phyloP scores from a whole-genome alignment of 2,888 invertebrate genomes.

The Campoletis raptor region DNA sequence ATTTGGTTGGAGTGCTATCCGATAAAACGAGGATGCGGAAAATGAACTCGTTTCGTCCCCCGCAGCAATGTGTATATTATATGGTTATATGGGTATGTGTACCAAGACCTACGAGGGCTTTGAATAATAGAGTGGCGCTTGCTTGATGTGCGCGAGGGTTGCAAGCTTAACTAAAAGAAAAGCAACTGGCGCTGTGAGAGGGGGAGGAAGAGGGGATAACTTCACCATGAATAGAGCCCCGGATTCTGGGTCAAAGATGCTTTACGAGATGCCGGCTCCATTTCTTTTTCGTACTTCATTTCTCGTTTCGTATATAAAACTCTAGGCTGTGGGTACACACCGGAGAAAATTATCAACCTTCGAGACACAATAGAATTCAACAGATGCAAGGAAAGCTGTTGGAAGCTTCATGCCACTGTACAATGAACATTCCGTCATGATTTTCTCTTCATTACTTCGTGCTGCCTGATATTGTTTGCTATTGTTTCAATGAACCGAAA shows the following conservation, averaged over 20 bases:
- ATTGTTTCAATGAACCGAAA: conserved; percentile 33
- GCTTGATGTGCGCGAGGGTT: conserved; percentile 52
- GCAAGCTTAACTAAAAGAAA: conserved; percentile 26
- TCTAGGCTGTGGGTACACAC: conserved; percentile 10
- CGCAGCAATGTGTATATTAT: conserved; percentile 27
- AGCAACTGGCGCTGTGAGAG: neutral
- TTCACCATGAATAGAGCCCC: conserved; percentile 63
- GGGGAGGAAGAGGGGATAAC: conserved; percentile 24
- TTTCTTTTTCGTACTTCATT: conserved; percentile 40
- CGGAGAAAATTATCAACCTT: conserved; percentile 51
- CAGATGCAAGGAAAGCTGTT: conserved; percentile 43
- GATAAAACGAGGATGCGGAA: conserved; percentile 13
- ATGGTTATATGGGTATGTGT: neutral
- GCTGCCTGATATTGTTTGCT: conserved; percentile 9
- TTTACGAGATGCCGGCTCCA: conserved; percentile 61
- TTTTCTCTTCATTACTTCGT: conserved; percentile 37
- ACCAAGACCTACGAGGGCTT: conserved; percentile 59
- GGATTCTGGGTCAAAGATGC: conserved; percentile 72
- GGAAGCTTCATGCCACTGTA: conserved; percentile 26
- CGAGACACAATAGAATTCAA: conserved; percentile 47
- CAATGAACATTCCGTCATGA: conserved; percentile 27
- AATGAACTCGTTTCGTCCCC: conserved; percentile 42
- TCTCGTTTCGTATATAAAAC: conserved; percentile 12
- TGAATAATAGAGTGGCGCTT: conserved; percentile 69
- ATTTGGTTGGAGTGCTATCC: conserved; percentile 38